Percentiles rank a stretch among this genome's conserved stretches.
Evolutionary conservation across 1,140 invertebrate genomes (phyloP).

Genomic region (Drosophila ficusphila): DNA sequence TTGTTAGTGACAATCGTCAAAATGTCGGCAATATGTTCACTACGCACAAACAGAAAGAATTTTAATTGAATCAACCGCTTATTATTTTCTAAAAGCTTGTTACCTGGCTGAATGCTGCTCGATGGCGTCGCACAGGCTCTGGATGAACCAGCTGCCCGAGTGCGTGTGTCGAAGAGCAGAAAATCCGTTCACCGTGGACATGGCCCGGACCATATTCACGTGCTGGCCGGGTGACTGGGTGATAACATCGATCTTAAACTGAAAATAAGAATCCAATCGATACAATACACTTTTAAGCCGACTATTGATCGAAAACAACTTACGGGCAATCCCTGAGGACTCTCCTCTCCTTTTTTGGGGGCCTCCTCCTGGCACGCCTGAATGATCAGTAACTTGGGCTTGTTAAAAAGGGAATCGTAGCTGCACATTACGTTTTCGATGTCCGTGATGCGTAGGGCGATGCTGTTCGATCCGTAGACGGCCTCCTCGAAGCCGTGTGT

Average conservation of each 20-base stretch:
- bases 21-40: slow-evolving; percentile 71
- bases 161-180: slow-evolving; percentile 64
- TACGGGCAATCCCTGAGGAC: slow-evolving; percentile 16
- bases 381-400: slow-evolving; percentile 73
- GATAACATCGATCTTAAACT: slow-evolving; percentile 43
- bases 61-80: neutral
- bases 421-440: slow-evolving; percentile 68
- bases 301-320: neutral
- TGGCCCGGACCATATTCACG: slow-evolving; percentile 65
- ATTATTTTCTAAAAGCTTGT: neutral
- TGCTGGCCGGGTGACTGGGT: slow-evolving; percentile 41
- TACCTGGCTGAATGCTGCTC: slow-evolving; percentile 48
- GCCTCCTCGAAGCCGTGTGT: slow-evolving; percentile 73
- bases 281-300: neutral
- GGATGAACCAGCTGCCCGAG: slow-evolving; percentile 80
- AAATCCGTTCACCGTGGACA: slow-evolving; percentile 75
- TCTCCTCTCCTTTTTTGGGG: neutral
- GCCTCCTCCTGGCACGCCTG: slow-evolving; percentile 72
- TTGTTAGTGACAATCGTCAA: slow-evolving; percentile 51
- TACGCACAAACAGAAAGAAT: neutral
- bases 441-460: slow-evolving; percentile 64
- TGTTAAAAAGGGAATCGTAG: slow-evolving; percentile 43
- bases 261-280: neutral
- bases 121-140: slow-evolving; percentile 64
- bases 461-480: slow-evolving; percentile 72